Percentiles rank a stretch among this genome's conserved stretches.
Conservation (phyloP, 2,888 invertebrate species). For the Cremastinae sp. region DNA sequence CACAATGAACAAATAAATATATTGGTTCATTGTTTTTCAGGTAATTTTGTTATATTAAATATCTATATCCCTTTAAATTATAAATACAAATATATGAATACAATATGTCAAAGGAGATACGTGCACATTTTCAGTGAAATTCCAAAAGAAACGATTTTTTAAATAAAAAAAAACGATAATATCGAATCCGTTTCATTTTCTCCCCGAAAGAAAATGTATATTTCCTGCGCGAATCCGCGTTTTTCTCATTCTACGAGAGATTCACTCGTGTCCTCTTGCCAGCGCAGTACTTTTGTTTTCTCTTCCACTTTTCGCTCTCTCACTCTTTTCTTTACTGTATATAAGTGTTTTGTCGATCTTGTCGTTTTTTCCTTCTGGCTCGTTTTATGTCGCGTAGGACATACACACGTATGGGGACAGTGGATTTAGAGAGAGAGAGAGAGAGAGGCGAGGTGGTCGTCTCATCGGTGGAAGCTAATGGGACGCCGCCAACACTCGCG, state of each 20-base stretch:
- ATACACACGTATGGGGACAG: conserved; percentile 48
- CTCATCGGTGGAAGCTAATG: conserved; percentile 76
- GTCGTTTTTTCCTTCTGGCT: conserved; percentile 48
- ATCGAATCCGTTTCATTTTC: conserved; percentile 5
- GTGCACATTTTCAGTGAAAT: too few species aligned
- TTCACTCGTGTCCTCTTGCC: conserved; percentile 42
- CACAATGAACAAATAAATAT: too few species aligned
- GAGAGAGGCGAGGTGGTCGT: conserved; percentile 66
- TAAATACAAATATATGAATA: too few species aligned
- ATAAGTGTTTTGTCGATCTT: conserved; percentile 18
- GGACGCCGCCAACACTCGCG: conserved; percentile 71
- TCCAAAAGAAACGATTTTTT: too few species aligned
- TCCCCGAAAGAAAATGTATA: conserved; percentile 21
- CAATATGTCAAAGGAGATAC: too few species aligned
- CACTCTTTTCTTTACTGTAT: conserved; percentile 37
- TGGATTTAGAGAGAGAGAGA: conserved; percentile 65
- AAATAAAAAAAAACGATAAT: too few species aligned
- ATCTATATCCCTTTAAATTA: too few species aligned
- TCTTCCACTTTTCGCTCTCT: conserved; percentile 38
- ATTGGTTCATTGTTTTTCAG: too few species aligned
- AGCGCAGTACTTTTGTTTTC: conserved; percentile 27
- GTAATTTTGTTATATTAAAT: too few species aligned
- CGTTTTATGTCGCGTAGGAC: conserved; percentile 58
- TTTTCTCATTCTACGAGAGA: conserved; percentile 56
- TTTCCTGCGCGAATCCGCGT: conserved; percentile 36